Evolutionary conservation across 1,140 invertebrate genomes (phyloP), one percentile per base, ranked within the genome.

Genomic region (Drosophila subpulchrella): DNA sequence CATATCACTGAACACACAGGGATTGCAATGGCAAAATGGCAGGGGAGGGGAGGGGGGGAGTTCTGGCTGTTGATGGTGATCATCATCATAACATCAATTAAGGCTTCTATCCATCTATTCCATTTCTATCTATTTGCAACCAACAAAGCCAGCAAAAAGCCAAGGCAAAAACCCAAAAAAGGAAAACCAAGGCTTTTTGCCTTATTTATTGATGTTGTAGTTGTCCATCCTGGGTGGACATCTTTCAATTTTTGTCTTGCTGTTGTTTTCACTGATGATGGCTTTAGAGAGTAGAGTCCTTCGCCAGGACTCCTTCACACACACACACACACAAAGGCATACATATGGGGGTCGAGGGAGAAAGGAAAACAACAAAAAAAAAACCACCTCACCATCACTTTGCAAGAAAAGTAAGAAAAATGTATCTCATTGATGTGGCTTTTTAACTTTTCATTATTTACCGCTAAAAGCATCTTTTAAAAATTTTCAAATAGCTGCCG

Each of bases 391-490:
- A 27, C 48, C 48, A 50, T 50, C 48, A 50, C 48, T 50, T 50
- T 50, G 48, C n/a, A 5, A 20, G 38, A n/a, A 46, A 72, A 75
- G 70, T 72, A 82, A 78, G 75, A 83, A 88, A 78, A 90, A 90
- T 85, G 83, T 78, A 75, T 84, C 67, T 78, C 81, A 92, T 92
- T 92, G 91, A 92, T 92, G 91, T 91, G 91, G 91, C 85, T 88
- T 92, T 92, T 92, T 91, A 92, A 92, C 91, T 92, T 92, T 92
- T 92, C 91, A 92, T 92, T 91, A 92, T 92, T 91, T 91, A 92
- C 91, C 91, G 91, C 91, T 92, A 92, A 92, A 92, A 92, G 91
- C 91, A 89, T 91, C 90, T 91, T 91, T 91, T 88, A 91, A 91
- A 91, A 85, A 84, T 82, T 91, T 90, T 81, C 73, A 81, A 84